Base-by-base conservation (phyloP, 1,140 invertebrate species). In the Notospermus geniculatus region DNA sequence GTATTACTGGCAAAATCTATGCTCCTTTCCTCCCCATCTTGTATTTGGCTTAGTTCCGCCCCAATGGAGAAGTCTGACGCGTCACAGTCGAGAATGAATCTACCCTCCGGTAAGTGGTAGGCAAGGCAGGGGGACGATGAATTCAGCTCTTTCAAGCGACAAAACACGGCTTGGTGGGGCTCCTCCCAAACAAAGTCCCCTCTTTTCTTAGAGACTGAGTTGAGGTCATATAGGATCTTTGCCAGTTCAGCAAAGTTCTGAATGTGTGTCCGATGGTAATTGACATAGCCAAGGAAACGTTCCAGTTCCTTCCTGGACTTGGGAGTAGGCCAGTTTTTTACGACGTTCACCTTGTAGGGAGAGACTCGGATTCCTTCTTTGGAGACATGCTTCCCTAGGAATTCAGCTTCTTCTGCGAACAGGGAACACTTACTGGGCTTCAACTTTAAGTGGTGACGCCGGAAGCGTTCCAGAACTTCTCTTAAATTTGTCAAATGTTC, bases 311-410 rank as follows among this genome's bases (percentile, higher is more conserved):
- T 72, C 0, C 72, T 25, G 46, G 60, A 71, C 1, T 1, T 69
- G 27, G 80, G 79, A 27, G 17, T 63, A 23, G 73, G 75, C 60
- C 66, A 75, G 13, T 73, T 53, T 45, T 57, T 43, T 17, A 81
- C 68, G n/a, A 68, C 65, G 53, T 65, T 36, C 5, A 79, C 60
- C 58, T 81, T 81, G 0, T 67, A 63, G 25, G 59, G 62, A 62
- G 74, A 64, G 9, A 70, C 66, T 13, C 50, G 54, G n/a, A 77
- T 59, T 11, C 68, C 71, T 13, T 77, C 43, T 9, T 29, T 29
- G 9, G 52, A 66, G 7, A 79, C 66, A 17, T 62, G 55, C 36
- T 76, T 66, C 2, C 75, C 73, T 5, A 76, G 52, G 60, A 64
- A 78, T 13, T 36, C 41, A 2, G 75, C 62, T 57, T 73, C 57